Percentiles rank a stretch among this genome's conserved stretches.
These are phyloP conservation scores for Rhogogaster chlorosoma DNA, from an alignment of 2,888 invertebrate genomes.

Conservation along the genomic window DNA sequence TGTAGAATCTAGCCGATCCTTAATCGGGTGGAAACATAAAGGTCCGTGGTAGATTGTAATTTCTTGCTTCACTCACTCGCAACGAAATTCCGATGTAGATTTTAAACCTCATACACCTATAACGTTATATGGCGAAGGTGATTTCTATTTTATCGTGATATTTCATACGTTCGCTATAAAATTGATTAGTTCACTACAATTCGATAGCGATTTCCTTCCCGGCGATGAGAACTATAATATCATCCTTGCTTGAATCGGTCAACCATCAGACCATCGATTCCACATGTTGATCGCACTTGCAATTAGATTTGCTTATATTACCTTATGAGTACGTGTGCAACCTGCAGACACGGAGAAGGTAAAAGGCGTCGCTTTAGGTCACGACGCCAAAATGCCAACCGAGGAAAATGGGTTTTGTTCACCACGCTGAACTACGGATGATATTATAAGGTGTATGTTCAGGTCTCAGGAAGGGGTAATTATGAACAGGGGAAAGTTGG, in stretches of 20 bases:
- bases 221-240: constrained; percentile 2
- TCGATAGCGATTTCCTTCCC: not conserved
- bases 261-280: not conserved
- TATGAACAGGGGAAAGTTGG: not conserved
- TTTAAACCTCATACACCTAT: constrained; percentile 14
- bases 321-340: not conserved
- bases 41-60: constrained; percentile 37
- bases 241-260: not conserved
- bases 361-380: constrained; percentile 5
- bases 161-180: constrained; percentile 31
- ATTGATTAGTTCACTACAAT: constrained; percentile 48
- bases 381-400: constrained; percentile 45
- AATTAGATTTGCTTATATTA: constrained; percentile 37
- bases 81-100: constrained; percentile 32
- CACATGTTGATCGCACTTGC: constrained; percentile 3
- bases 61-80: constrained; percentile 47
- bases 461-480: not conserved
- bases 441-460: not conserved
- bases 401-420: constrained; percentile 21
- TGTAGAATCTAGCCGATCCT: not conserved
- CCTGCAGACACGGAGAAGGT: not conserved
- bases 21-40: not conserved
- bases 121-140: not conserved
- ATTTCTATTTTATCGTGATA: constrained; percentile 42
- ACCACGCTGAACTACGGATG: not conserved